These are phyloP conservation scores for Diorhabda carinulata DNA, from an alignment of 1,140 invertebrate genomes.

Conservation along the genomic window DNA sequence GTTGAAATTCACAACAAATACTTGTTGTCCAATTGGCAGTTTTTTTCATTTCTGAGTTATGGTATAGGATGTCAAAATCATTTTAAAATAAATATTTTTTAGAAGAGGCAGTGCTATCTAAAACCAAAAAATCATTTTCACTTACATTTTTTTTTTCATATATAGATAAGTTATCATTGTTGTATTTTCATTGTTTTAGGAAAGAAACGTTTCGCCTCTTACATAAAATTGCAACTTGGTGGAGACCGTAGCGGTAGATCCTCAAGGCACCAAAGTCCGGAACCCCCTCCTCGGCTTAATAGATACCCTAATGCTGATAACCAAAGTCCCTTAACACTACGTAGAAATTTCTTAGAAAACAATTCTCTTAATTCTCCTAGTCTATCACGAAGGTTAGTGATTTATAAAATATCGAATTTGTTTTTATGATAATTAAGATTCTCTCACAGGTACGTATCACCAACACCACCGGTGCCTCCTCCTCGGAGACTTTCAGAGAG, in stretches of 20 bases:
- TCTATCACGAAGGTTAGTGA: constrained; percentile 57
- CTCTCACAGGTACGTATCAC: constrained; percentile 56
- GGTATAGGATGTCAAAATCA: too few relatives aligned
- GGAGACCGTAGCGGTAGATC: constrained; percentile 43
- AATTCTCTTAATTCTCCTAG: constrained; percentile 53
- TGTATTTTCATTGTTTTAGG: constrained; percentile 31
- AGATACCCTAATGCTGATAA: constrained; percentile 47
- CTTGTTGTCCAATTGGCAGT: too few relatives aligned
- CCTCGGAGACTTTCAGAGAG: constrained; percentile 65
- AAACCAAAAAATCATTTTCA: too few relatives aligned
- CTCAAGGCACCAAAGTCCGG: constrained; percentile 56
- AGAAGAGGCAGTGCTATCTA: too few relatives aligned
- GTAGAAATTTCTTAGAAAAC: constrained; percentile 57
- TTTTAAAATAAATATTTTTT: too few relatives aligned
- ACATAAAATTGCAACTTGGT: constrained; percentile 66
- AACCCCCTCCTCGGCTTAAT: constrained; percentile 64
- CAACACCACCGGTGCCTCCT: constrained; percentile 65
- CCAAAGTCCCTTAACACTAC: constrained; percentile 58
- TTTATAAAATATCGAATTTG: background rate
- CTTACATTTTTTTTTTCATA: too few relatives aligned
- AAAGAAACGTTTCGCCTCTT: constrained; percentile 68
- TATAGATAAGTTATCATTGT: too few relatives aligned
- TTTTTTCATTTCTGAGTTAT: too few relatives aligned
- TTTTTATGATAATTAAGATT: background rate
- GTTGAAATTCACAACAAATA: too few relatives aligned